Evolutionary conservation across 2,797 vertebrate species (phyloP).

Genomic region (Megalops cyprinoides): DNA sequence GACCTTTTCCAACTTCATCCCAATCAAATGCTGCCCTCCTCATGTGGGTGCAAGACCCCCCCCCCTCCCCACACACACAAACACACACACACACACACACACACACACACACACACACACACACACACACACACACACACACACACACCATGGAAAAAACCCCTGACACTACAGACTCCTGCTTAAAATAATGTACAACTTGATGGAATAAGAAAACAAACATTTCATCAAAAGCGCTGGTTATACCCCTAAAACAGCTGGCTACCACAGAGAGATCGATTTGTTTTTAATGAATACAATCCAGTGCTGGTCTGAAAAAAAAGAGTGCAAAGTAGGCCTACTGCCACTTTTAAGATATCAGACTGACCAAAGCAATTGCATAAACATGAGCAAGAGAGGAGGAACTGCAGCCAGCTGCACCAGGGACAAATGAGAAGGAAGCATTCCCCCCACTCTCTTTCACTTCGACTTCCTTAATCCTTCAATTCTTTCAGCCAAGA

Average conservation of each 20-base stretch:
- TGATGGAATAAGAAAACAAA: not conserved
- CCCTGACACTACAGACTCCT: not conserved
- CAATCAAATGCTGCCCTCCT: not conserved
- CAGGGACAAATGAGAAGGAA: constrained; percentile 5
- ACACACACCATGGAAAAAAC: not conserved
- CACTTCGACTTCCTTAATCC: not conserved
- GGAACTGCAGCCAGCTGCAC: not conserved
- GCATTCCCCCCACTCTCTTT: not conserved
- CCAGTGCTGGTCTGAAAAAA: not conserved
- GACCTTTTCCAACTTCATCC: not conserved
- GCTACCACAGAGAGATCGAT: not conserved
- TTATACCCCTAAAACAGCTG: not conserved
- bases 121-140: no score
- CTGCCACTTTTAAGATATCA: not conserved
- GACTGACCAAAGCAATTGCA: not conserved
- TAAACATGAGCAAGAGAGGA: not conserved
- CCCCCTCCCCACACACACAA: no score
- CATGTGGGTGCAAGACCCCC: not conserved
- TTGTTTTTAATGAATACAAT: not conserved
- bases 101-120: no score
- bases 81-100: no score
- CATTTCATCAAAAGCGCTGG: no score
- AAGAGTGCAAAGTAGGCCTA: not conserved
- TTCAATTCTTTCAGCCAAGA: not conserved
- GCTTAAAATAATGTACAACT: not conserved